Base-by-base conservation (phyloP, 2,888 invertebrate genomes). In the Perizoma affinitatum region DNA sequence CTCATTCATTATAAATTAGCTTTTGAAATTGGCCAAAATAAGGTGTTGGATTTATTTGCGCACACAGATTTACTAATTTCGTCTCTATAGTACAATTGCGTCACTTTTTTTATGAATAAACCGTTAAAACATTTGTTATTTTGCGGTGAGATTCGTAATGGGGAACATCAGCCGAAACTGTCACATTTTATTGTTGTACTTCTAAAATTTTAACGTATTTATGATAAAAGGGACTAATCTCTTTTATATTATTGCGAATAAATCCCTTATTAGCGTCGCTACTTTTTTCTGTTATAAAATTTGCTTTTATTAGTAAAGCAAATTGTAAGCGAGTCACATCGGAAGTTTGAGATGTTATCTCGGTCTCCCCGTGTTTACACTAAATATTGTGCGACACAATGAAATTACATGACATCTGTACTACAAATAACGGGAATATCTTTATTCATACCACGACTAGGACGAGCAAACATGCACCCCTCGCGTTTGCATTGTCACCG, bases 351-450 rank as follows among this genome's bases (percentile, higher is more conserved):
- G 90, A 90, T 91, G 80, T 87, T 91, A 91, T 91, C 90, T 87
- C 80, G 79, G 77, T 83, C 83, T 83, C 88, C 90, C 91, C 83
- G 82, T 92, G 89, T 92, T 91, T 91, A 88, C 86, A 88, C 88
- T 86, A 91, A 91, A 91, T 90, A 90, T 92, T 90, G 89, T 84
- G 82, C 82, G 87, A 83, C 88, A 92, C 90, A 92, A 91, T 92
- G 87, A 91, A 86, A 91, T 91, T 90, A 92, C 91, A 91, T 91
- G 91, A 92, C 92, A 92, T 92, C 92, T 92, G 92, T 90, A 92
- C 79, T 86, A 88, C 92, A 91, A 91, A 92, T 92, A 91, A 90
- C 89, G 87, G 84, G 89, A 86, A 90, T 91, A 92, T 91, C 91
- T 92, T 92, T 91, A 92, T 92, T 92, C 92, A 92, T 92, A 87